Conservation (phyloP, 2,113 vertebrate species). For the Acanthisitta chloris region DNA sequence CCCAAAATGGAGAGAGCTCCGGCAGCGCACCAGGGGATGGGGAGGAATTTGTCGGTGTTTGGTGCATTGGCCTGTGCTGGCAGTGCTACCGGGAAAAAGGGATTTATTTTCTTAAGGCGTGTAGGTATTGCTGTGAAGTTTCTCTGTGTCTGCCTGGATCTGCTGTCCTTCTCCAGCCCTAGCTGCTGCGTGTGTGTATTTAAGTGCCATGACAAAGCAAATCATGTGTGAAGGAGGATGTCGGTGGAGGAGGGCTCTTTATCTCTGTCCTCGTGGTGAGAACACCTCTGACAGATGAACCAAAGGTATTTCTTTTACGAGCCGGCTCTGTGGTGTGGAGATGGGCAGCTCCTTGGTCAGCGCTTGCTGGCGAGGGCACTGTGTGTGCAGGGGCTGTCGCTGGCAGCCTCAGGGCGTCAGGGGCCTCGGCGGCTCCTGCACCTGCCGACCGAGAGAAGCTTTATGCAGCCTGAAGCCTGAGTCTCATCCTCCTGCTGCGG, state of each 20-base stretch:
- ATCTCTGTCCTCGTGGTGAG: background rate
- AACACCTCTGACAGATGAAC: background rate
- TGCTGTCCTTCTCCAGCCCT: background rate
- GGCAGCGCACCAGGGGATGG: background rate
- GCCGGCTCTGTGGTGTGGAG: background rate
- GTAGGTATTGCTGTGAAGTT: background rate
- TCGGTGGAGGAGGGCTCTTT: background rate
- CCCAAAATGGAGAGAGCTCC: slow-evolving; percentile 44
- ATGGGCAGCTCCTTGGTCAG: accelerated
- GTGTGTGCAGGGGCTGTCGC: background rate
- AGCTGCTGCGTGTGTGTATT: background rate
- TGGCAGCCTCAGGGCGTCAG: background rate
- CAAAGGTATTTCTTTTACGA: background rate
- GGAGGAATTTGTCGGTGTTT: background rate
- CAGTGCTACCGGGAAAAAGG: background rate
- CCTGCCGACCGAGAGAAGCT: background rate
- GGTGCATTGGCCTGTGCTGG: background rate
- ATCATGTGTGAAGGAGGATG: background rate
- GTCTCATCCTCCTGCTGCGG: background rate
- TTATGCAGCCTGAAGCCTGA: background rate
- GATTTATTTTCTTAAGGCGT: background rate
- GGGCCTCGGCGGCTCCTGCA: background rate
- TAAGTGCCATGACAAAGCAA: slow-evolving; percentile 62
- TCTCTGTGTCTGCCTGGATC: background rate
- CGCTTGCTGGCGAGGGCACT: background rate